These are phyloP conservation scores for Egretta garzetta DNA, from an alignment of 2,113 vertebrate species.

Conservation along the genomic window DNA sequence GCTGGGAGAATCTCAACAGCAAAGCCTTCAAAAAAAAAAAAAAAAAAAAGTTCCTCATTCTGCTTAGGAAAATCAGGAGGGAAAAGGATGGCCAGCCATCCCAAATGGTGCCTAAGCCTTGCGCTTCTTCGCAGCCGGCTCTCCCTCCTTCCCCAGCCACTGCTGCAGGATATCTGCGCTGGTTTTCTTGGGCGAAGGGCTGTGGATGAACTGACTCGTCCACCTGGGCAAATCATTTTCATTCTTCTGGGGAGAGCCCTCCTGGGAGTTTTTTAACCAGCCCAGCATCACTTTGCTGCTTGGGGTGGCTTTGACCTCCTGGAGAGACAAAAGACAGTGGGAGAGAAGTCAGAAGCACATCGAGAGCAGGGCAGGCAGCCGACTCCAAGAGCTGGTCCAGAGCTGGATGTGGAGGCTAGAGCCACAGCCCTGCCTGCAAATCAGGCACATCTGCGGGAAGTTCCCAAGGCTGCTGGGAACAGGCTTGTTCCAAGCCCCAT, in stretches of 20 bases:
- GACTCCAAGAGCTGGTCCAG: not conserved
- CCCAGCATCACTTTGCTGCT: constrained; percentile 85
- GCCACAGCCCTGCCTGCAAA: not conserved
- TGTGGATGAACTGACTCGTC: constrained; percentile 68
- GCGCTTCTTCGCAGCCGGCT: constrained; percentile 72
- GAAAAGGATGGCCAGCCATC: not conserved
- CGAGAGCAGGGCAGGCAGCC: not conserved
- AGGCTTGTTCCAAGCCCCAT: not conserved
- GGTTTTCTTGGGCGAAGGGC: constrained; percentile 47
- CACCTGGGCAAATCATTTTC: constrained; percentile 50
- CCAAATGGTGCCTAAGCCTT: constrained; percentile 16
- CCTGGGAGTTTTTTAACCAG: constrained; percentile 81
- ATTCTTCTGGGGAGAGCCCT: constrained; percentile 79
- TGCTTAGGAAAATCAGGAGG: not conserved
- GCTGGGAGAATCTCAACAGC: not conserved
- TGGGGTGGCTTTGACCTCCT: constrained; percentile 79
- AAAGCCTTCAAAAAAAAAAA: not conserved
- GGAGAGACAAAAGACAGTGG: not conserved
- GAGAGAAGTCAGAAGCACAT: not conserved
- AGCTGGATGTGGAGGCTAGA: not conserved
- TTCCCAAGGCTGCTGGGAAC: not conserved
- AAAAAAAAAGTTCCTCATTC: not conserved
- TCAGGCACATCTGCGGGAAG: not conserved
- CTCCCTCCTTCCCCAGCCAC: constrained; percentile 75
- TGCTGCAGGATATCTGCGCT: constrained; percentile 45